Conservation (phyloP, 2,888 invertebrate species). For the Acrobasis repandana region DNA sequence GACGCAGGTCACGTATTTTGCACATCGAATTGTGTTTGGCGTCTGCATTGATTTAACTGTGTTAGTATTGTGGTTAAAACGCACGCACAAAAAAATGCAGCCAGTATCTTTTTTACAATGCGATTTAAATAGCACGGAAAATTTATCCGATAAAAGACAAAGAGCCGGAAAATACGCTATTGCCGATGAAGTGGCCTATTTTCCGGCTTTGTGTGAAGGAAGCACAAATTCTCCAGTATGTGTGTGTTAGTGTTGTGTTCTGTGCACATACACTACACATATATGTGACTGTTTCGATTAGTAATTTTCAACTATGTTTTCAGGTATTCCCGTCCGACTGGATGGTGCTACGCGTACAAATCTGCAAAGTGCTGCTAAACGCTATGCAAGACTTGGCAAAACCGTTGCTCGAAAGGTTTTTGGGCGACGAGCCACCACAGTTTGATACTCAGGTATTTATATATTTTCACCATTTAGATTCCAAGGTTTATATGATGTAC, state of each 20-base stretch:
- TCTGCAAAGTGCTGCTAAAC: conserved; percentile 92
- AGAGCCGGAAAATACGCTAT: too few relatives aligned
- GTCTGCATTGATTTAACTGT: too few relatives aligned
- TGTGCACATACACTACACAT: too few relatives aligned
- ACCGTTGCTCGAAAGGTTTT: conserved; percentile 91
- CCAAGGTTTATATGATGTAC: background rate
- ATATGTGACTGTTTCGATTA: background rate
- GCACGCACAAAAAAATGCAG: background rate
- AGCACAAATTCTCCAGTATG: too few relatives aligned
- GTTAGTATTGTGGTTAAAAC: background rate
- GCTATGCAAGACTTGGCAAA: conserved; percentile 94
- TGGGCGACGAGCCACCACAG: conserved; percentile 86
- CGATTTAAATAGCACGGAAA: conserved; percentile 19
- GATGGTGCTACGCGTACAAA: conserved; percentile 94
- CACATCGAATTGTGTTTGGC: too few relatives aligned
- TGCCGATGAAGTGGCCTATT: conserved; percentile 15
- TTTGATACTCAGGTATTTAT: conserved; percentile 88
- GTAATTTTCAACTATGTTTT: conserved; percentile 7
- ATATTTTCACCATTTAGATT: too few relatives aligned
- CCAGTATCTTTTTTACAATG: conserved; percentile 3
- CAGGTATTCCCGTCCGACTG: conserved; percentile 93
- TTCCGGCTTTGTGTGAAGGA: conserved; percentile 21
- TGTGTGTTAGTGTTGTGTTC: too few relatives aligned
- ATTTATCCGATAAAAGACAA: conserved; percentile 19
- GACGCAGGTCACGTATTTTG: too few relatives aligned